A percentile compares a stretch with the other conserved stretches of the same genome.
Evolutionary conservation across 1,140 invertebrate genomes (phyloP).

Genomic region (Stenopsyche tienmushanensis): DNA sequence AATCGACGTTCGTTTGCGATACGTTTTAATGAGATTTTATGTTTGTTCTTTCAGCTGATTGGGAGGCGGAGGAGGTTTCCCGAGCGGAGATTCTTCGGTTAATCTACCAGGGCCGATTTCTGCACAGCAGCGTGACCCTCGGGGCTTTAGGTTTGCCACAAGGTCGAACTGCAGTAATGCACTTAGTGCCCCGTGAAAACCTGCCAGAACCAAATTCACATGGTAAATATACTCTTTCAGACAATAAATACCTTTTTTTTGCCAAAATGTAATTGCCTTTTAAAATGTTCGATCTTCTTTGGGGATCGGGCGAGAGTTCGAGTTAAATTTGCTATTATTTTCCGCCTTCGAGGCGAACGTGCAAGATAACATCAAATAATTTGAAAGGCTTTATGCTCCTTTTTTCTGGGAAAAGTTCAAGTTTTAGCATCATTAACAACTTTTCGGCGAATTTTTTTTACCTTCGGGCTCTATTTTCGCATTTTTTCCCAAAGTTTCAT

Average conservation of each 20-base stretch:
- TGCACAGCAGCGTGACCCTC: conserved; percentile 98
- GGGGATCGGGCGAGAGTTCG: neutral
- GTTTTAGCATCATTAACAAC: too few species aligned
- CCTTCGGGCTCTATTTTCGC: too few species aligned
- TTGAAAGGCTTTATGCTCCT: too few species aligned
- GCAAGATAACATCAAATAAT: too few species aligned
- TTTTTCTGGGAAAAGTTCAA: too few species aligned
- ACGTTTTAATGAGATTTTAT: neutral
- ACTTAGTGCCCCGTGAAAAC: conserved; percentile 97
- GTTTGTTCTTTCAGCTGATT: conserved; percentile 70
- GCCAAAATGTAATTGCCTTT: neutral
- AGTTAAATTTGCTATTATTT: neutral
- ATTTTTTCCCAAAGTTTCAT: too few species aligned
- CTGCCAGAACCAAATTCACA: conserved; percentile 98
- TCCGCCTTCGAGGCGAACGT: conserved; percentile 21
- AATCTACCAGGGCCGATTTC: conserved; percentile 98
- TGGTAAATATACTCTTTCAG: conserved; percentile 71
- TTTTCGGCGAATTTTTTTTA: too few species aligned
- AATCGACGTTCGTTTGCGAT: too few species aligned
- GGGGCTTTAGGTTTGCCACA: conserved; percentile 93
- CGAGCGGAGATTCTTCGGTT: conserved; percentile 96
- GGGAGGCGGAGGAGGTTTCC: conserved; percentile 91
- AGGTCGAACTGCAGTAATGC: conserved; percentile 99
- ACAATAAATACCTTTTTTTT: neutral
- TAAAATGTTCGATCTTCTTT: conserved; percentile 17